phyloP scores from a whole-genome alignment of 2,888 invertebrate species.

The Amiota minor region DNA sequence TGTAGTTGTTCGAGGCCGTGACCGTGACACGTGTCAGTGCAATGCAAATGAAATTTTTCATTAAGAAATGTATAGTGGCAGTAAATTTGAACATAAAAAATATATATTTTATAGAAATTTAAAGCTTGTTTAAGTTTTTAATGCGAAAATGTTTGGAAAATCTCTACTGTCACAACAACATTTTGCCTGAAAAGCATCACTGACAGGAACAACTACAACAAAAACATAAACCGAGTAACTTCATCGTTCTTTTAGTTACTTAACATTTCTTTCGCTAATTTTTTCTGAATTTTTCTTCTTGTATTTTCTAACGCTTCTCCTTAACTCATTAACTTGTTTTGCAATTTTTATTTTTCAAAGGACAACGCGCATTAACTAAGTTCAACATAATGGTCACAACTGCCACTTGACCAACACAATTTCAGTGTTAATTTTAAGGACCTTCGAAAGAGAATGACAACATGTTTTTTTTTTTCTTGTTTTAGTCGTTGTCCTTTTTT shows the following conservation, averaged over 20 bases:
- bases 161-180: not conserved
- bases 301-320: not conserved
- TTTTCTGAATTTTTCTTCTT: not conserved
- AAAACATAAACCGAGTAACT: not conserved
- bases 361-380: not conserved
- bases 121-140: too few species aligned
- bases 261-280: conserved; percentile 1
- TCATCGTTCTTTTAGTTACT: not conserved
- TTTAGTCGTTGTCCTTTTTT: not conserved
- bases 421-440: conserved; percentile 29
- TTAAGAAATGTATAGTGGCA: conserved; percentile 14
- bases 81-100: not conserved
- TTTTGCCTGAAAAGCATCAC: not conserved
- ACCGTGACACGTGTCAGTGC: conserved; percentile 22
- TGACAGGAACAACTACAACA: not conserved
- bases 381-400: conserved; percentile 25
- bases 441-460: conserved; percentile 20
- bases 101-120: not conserved
- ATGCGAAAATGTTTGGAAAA: too few species aligned
- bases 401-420: conserved; percentile 20
- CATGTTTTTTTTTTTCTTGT: not conserved
- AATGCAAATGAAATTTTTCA: conserved; percentile 25
- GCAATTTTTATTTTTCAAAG: conserved; percentile 19
- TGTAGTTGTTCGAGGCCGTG: not conserved
- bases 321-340: conserved; percentile 22